phyloP scores from a whole-genome alignment of 35 echinoderm and acorn worm species.

The Lytechinus pictus region DNA sequence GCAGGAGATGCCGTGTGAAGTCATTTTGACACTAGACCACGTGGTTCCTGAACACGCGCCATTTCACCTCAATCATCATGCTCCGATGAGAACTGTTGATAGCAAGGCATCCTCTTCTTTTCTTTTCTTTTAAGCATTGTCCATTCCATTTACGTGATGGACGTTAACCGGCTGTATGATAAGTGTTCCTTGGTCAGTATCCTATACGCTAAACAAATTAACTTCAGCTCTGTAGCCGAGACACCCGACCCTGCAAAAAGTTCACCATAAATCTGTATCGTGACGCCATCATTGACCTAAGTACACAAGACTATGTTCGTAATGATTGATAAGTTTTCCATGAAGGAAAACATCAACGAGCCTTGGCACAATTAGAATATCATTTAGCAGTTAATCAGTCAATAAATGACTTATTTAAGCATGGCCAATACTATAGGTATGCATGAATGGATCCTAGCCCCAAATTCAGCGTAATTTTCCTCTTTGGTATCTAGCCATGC shows the following conservation, averaged over 20 bases:
- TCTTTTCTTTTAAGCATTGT: not conserved
- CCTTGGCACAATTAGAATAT: too few species aligned
- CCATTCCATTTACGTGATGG: not conserved
- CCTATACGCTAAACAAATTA: not conserved
- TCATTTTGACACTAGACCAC: slow-evolving; percentile 18
- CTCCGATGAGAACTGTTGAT: not conserved
- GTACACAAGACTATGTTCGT: too few species aligned
- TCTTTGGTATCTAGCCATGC: too few species aligned
- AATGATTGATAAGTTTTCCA: too few species aligned
- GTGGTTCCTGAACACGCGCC: not conserved
- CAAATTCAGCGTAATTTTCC: too few species aligned
- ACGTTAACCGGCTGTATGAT: not conserved
- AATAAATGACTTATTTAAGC: too few species aligned
- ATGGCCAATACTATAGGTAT: too few species aligned
- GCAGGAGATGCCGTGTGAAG: not conserved
- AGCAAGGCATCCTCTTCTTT: not conserved
- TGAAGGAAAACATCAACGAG: too few species aligned
- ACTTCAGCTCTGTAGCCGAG: not conserved
- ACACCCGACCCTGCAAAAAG: not conserved
- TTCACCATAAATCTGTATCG: too few species aligned
- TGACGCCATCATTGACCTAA: too few species aligned
- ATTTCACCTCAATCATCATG: not conserved
- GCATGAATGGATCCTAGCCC: too few species aligned
- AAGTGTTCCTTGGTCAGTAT: not conserved
- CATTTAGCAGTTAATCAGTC: too few species aligned